Base-by-base conservation (phyloP, 1,140 invertebrate genomes). In the Ganaspis sp. region DNA sequence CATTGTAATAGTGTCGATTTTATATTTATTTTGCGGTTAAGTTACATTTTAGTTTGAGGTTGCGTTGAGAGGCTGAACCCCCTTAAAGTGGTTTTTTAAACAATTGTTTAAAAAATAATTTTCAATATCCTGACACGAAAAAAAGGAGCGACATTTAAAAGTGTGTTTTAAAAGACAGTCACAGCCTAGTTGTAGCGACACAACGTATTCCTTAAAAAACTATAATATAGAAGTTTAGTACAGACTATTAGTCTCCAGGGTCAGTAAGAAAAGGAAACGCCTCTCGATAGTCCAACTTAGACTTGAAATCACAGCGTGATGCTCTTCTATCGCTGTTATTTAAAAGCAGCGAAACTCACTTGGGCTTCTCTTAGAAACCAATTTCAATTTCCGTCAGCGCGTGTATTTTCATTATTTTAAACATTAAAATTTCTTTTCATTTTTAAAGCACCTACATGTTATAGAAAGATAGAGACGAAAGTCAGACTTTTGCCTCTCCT, bases 181-280 rank as follows among this genome's bases (percentile, higher is more conserved):
- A 64, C 58, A 64, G 64, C 76, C 26, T 70, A 75, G 81, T 26
- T 78, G 74, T 37, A 49, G 72, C 49, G 19, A 76, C 53, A 70
- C 69, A 72, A 75, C 78, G 53, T 70, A 71, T 80, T 82, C 70
- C 49, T 80, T 82, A 80, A 83, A 42, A 76, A 70, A 82, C 78
- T 83, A 83, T 75, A 64, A 64, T 76, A 69, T 73, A 74, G 75
- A 76, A 80, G 71, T 82, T 64, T 69, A 81, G 71, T 76, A 73
- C 78, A 77, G 70, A 84, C 80, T 82, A 84, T 84, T 74, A 82
- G 82, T 84, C 74, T 80, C 49, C 53, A 79, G 23, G 76, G 75
- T 79, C 64, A 54, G 74, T 64, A 76, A 83, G 74, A 79, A 84
- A 81, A 74, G 73, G 73, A 81, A 80, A 81, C 75, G 73, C 75